Evolutionary conservation across 2,113 vertebrate species (phyloP), one percentile per base, ranked within the genome.

Genomic region (Sylvilagus bachmani): DNA sequence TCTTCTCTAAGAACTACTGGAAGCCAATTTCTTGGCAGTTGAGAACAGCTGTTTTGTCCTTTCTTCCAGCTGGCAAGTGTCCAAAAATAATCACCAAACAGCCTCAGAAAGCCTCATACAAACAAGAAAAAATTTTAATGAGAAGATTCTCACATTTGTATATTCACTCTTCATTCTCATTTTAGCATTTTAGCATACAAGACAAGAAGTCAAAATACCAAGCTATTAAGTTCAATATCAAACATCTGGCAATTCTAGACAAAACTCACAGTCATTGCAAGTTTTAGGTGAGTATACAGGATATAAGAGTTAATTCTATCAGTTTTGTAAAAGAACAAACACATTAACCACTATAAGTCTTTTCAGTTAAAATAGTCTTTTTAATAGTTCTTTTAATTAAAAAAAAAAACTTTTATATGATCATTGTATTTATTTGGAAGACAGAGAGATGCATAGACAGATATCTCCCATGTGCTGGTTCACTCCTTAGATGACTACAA

Each of bases 101-200:
- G 38, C 29, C 36, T 88, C 83, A 70, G 44, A 91, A 96, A 94
- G 12, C 38, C 66, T 95, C 84, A 91, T 33, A 86, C 33, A 36
- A 90, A n/a, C 27, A 84, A 82, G 49, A 62, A 92, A 86, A 84
- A 49, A 73, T 19, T 55, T 86, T 49, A 95, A 95, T 87, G 77
- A 92, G 71, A 91, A 95, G 89, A 93, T 69, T 33, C 19, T 90
- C 55, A 74, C 79, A 79, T 53, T 58, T 24, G 21, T 38, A 2
- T 66, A 73, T 7, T 25, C 44, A 70, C 8, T 92, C 93, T 84
- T 78, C 36, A 25, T 95, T 81, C 96, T 74, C n/a, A 67, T 44
- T 44, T 44, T 44, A 44, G 44, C 44, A 44, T 64, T 79, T 92
- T 78, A 80, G 66, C 53, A 24, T 38, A 19, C 27, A 27, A 80